Conservation (phyloP, 2,888 invertebrate species). For the Timema podura region DNA sequence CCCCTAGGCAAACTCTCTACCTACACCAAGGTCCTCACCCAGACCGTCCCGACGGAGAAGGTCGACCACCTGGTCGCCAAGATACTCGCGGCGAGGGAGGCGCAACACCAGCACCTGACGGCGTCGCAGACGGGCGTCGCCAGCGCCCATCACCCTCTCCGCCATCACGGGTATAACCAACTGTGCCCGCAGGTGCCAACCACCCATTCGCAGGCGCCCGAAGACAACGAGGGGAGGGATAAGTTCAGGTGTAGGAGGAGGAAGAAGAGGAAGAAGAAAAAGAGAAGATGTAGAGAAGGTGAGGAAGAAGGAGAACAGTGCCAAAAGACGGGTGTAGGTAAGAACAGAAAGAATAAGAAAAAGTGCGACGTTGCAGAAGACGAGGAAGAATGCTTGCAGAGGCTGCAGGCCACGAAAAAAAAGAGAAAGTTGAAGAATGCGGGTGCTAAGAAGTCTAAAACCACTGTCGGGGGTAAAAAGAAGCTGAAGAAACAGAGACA, state of each 20-base stretch:
- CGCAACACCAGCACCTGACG: background rate
- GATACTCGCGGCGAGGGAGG: conserved; percentile 23
- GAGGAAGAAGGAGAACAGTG: conserved; percentile 46
- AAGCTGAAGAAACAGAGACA: conserved; percentile 5
- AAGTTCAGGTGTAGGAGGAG: conserved; percentile 49
- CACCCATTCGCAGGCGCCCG: background rate
- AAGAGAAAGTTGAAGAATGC: conserved; percentile 14
- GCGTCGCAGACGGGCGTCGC: background rate
- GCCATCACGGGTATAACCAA: conserved; percentile 31
- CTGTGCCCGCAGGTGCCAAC: conserved; percentile 29
- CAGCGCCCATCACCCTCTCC: conserved; percentile 24
- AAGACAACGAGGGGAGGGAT: conserved; percentile 38
- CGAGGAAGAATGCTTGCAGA: conserved; percentile 27
- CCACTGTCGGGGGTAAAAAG: conserved; percentile 14
- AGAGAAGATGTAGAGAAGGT: conserved; percentile 38
- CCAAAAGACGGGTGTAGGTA: conserved; percentile 43
- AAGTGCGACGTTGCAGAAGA: conserved; percentile 47
- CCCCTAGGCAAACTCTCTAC: conserved; percentile 69
- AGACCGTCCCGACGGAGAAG: conserved; percentile 51
- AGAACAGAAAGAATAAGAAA: conserved; percentile 38
- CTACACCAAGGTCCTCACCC: conserved; percentile 68
- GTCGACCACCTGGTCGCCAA: conserved; percentile 46
- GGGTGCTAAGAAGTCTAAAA: conserved; percentile 1
- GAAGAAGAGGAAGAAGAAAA: conserved; percentile 48
- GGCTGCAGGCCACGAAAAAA: conserved; percentile 27